Percentiles rank a stretch among this genome's conserved stretches.
phyloP scores from a whole-genome alignment of 1,140 invertebrate genomes.

The Episyrphus balteatus region DNA sequence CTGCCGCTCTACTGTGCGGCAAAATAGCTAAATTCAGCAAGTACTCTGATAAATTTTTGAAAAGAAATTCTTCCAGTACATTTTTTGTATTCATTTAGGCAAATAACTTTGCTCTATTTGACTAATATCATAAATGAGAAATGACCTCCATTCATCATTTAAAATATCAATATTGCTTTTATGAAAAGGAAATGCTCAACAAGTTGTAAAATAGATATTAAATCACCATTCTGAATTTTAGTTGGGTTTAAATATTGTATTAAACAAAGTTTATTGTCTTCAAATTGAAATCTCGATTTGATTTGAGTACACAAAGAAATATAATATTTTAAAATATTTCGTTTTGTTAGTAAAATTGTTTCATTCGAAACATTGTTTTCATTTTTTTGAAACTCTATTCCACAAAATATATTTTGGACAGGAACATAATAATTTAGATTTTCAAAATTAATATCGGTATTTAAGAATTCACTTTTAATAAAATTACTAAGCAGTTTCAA shows the following conservation, averaged over 20 bases:
- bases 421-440: not conserved
- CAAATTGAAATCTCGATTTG: not conserved
- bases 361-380: not conserved
- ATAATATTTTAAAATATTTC: not conserved
- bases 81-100: not conserved
- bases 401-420: not conserved
- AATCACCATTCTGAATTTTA: not conserved
- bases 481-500: not conserved
- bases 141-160: not conserved
- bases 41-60: not conserved
- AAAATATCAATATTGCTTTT: not conserved
- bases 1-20: not conserved
- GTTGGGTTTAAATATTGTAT: not conserved
- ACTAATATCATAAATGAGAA: not conserved
- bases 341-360: not conserved
- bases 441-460: not conserved
- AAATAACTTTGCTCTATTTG: not conserved
- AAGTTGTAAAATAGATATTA: not conserved
- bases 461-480: not conserved
- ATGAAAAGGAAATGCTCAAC: not conserved
- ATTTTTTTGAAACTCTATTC: not conserved
- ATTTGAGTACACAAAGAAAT: not conserved
- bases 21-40: not conserved
- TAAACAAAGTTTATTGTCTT: not conserved
- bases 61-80: not conserved